phyloP scores from a whole-genome alignment of 1,140 invertebrate species.

The Bursaphelenchus mucronatus region DNA sequence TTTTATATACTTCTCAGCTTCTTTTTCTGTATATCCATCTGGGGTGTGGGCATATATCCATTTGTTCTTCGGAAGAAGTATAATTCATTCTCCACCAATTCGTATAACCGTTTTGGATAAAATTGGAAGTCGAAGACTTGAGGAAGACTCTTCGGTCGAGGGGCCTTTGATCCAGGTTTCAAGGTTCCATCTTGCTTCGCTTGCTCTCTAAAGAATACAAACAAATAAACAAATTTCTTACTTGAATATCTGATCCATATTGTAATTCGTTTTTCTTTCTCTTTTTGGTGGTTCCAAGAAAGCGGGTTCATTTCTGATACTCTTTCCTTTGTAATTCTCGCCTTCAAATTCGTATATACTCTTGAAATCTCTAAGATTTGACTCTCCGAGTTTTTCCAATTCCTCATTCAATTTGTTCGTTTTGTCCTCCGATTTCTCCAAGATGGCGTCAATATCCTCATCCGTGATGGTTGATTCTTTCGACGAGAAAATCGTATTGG shows the following conservation, averaged over 20 bases:
- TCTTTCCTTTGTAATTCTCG: constrained; percentile 69
- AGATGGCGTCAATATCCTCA: constrained; percentile 91
- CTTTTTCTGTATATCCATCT: constrained; percentile 78
- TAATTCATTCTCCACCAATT: constrained; percentile 95
- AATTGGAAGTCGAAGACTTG: constrained; percentile 99
- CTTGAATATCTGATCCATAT: constrained; percentile 94
- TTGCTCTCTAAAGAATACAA: constrained; percentile 36
- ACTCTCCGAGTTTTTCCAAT: constrained; percentile 82
- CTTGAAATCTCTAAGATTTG: constrained; percentile 78
- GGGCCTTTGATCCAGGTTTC: constrained; percentile 65
- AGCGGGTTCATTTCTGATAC: constrained; percentile 61
- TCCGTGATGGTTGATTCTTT: constrained; percentile 97
- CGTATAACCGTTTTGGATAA: constrained; percentile 92
- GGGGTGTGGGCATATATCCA: constrained; percentile 88
- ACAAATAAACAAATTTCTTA: constrained; percentile 64
- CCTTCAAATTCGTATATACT: constrained; percentile 93
- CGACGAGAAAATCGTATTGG: constrained; percentile 95
- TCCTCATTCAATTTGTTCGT: constrained; percentile 78
- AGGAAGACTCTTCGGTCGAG: constrained; percentile 93
- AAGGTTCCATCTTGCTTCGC: constrained; percentile 21
- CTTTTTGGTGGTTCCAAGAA: constrained; percentile 99
- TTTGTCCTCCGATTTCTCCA: constrained; percentile 75
- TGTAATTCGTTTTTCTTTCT: constrained; percentile 97
- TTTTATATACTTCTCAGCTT: constrained; percentile 82
- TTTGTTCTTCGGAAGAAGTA: constrained; percentile 92